Evolutionary conservation across 2,113 vertebrate species (phyloP).

Genomic region (Oreochromis niloticus): DNA sequence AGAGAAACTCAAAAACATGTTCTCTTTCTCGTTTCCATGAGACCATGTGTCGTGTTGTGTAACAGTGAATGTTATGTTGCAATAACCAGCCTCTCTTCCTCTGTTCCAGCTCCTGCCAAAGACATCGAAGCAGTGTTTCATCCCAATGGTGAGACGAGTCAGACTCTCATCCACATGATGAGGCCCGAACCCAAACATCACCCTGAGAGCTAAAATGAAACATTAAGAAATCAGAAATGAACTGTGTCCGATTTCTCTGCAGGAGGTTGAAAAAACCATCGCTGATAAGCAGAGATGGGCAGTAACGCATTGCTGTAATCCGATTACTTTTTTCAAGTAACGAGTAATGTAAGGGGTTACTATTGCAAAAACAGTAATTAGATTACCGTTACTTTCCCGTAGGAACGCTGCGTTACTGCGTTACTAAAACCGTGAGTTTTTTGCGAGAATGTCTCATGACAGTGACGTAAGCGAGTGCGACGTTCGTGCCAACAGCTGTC

Average conservation of each 20-base stretch:
- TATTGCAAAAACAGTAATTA: too few species aligned
- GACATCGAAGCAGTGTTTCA: conserved; percentile 68
- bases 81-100: neutral
- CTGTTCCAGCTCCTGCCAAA: conserved; percentile 71
- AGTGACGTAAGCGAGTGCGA: too few species aligned
- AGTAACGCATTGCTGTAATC: too few species aligned
- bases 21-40: neutral
- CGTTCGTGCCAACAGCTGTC: too few species aligned
- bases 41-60: neutral
- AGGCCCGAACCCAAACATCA: neutral
- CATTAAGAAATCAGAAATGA: neutral
- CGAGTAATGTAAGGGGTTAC: too few species aligned
- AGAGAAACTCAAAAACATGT: neutral
- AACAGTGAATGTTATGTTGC: neutral
- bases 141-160: conserved; percentile 36
- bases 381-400: too few species aligned
- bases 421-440: too few species aligned
- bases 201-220: neutral
- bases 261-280: accelerated
- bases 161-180: neutral
- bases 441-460: too few species aligned
- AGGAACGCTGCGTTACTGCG: too few species aligned
- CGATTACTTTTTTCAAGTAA: too few species aligned
- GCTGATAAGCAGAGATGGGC: too few species aligned
- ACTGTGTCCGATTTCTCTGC: neutral